phyloP scores from a whole-genome alignment of 2,888 invertebrate genomes.

The Lasioglossum calceatum region DNA sequence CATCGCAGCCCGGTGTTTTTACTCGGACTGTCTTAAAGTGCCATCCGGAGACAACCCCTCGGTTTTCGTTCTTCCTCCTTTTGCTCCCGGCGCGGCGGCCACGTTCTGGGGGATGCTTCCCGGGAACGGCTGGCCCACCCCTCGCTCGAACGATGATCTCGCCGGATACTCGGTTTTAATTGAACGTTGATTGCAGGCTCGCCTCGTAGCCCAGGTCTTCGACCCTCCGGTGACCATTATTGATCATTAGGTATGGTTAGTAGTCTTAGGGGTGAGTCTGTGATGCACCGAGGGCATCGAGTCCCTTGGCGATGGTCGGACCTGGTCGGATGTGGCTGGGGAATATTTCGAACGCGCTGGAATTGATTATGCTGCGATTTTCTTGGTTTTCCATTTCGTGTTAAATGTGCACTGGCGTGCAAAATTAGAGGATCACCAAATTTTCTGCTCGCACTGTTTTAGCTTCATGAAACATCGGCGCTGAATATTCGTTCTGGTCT shows the following conservation, averaged over 20 bases:
- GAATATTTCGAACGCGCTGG: neutral
- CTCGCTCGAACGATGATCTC: neutral
- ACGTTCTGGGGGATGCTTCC: neutral
- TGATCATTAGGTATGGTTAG: conserved; percentile 9
- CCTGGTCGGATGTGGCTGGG: neutral
- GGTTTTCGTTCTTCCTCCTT: neutral
- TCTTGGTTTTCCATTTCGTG: neutral
- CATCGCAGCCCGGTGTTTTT: conserved; percentile 1
- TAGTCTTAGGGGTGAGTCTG: neutral
- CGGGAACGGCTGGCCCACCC: neutral
- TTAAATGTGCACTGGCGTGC: too few species aligned
- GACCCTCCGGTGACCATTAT: neutral
- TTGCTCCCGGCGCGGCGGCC: neutral
- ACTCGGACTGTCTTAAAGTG: conserved; percentile 8
- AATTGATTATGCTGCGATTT: neutral
- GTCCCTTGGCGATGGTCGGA: neutral
- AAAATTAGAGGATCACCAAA: neutral
- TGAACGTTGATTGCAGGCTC: conserved; percentile 5
- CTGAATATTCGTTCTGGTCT: too few species aligned
- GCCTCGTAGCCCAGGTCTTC: neutral
- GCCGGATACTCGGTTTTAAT: conserved; percentile 13
- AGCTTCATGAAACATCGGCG: too few species aligned
- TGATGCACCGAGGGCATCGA: neutral
- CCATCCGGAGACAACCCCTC: neutral
- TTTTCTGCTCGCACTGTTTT: too few species aligned